A percentile compares a stretch with the other conserved stretches of the same genome.
These are phyloP conservation scores for Glossosoma conforme DNA, from an alignment of 1,140 invertebrate genomes.

Conservation along the genomic window DNA sequence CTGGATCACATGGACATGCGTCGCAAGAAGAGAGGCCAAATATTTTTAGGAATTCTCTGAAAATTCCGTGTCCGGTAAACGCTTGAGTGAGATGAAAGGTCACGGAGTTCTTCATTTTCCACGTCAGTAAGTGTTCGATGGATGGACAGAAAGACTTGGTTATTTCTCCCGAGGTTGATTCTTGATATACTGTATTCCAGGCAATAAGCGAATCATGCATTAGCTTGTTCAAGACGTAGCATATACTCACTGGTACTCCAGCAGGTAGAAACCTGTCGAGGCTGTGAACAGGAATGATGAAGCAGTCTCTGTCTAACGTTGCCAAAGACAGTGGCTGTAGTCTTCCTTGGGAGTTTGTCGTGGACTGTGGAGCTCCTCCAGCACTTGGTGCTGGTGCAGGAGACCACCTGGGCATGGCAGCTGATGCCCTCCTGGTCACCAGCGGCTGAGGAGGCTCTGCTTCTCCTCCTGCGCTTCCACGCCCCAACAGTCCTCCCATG, in stretches of 20 bases:
- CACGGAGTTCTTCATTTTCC: too few species aligned
- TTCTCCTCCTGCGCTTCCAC: constrained; percentile 36
- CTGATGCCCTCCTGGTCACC: constrained; percentile 40
- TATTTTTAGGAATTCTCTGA: too few species aligned
- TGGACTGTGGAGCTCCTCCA: constrained; percentile 23
- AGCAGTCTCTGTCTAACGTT: constrained; percentile 77
- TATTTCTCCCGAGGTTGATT: too few species aligned
- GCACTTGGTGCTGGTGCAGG: constrained; percentile 11
- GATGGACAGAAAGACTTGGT: too few species aligned
- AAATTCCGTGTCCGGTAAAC: too few species aligned
- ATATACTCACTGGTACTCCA: constrained; percentile 69
- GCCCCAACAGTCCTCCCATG: constrained; percentile 36
- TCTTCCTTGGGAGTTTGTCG: constrained; percentile 35
- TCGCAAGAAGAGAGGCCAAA: too few species aligned
- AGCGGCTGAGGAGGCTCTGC: constrained; percentile 44
- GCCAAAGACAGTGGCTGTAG: constrained; percentile 68
- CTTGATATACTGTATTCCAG: too few species aligned
- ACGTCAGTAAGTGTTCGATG: too few species aligned
- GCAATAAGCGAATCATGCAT: too few species aligned
- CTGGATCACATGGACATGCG: too few species aligned
- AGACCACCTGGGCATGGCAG: constrained; percentile 44
- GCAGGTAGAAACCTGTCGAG: constrained; percentile 79
- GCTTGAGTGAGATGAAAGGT: too few species aligned
- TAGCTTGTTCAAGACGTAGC: too few species aligned
- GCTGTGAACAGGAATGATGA: constrained; percentile 83